phyloP scores from a whole-genome alignment of 2,888 invertebrate genomes.

The Pristionchus arcanus region DNA sequence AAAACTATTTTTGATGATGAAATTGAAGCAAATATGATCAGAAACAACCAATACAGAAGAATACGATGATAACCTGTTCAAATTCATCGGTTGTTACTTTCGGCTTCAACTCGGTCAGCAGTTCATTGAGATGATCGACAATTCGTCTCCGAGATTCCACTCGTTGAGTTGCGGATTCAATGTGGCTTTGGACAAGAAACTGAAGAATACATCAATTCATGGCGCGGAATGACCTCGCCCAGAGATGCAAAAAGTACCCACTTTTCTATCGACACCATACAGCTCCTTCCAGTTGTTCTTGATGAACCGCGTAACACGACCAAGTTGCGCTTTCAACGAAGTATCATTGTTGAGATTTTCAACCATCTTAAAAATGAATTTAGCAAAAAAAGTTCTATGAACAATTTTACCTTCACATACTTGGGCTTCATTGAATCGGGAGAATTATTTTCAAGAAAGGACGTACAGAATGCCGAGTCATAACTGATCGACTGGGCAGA shows the following conservation, averaged over 20 bases:
- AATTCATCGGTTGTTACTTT: not conserved
- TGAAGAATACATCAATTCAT: too few relatives aligned
- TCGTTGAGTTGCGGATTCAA: not conserved
- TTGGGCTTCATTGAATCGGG: not conserved
- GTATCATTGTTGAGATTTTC: not conserved
- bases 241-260: too few relatives aligned
- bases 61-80: not conserved
- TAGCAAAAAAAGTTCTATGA: not conserved
- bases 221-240: too few relatives aligned
- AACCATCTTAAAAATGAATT: not conserved
- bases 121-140: not conserved
- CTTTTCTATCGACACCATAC: not conserved
- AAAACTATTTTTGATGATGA: not conserved
- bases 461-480: too few relatives aligned
- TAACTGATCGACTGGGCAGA: too few relatives aligned
- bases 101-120: not conserved
- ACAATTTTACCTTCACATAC: not conserved
- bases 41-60: too few relatives aligned
- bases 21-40: too few relatives aligned
- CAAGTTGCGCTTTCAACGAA: not conserved
- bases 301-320: not conserved
- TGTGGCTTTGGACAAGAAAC: not conserved
- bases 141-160: not conserved
- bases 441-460: too few relatives aligned
- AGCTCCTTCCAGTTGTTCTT: not conserved